Evolutionary conservation across 1,140 invertebrate genomes (phyloP), one percentile per base, ranked within the genome.

Genomic region (Aphidius ervi): DNA sequence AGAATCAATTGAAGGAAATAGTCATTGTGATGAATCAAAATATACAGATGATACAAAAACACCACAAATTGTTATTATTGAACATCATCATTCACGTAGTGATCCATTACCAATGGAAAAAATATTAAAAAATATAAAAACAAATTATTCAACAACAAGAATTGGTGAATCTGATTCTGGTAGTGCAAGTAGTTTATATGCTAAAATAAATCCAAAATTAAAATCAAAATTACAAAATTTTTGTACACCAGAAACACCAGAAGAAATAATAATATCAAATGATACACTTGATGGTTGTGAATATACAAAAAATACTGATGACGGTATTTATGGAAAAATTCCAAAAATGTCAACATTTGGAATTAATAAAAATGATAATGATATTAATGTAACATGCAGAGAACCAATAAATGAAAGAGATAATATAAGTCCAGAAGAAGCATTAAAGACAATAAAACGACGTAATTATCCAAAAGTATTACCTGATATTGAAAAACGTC

Each of bases 401-500:
- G 73, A 81, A 6, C 68, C 74, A 0, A 31, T 31, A 0, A 54
- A 65, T 9, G 66, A 73, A 59, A 64, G 68, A 46, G 67, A 79
- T 45, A 74, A 76, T 10, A 66, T 87, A 9, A 85, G 83, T 8
- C 82, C 86, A 5, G 87, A 88, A 67, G 88, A 91, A 68, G 84
- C 89, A 3, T 74, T 92, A 46, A 80, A 83, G 53, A 87, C 86
- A 6, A 88, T 92, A 40, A 87, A 88, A 73, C 81, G 87, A 59
- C 80, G 88, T 63, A 92, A 92, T 68, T 92, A 87, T 71, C 91
- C 90, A 0, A 92, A 92, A 82, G 90, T 92, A 6, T 70, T 93
- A 39, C 91, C 90, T 20, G 90, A 90, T 53, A 71, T 80, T 10
- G 75, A 80, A 55, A 79, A 78, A 58, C 65, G 77, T 46, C 67